phyloP scores from a whole-genome alignment of 2,797 vertebrate genomes.

The Anguilla marmorata region DNA sequence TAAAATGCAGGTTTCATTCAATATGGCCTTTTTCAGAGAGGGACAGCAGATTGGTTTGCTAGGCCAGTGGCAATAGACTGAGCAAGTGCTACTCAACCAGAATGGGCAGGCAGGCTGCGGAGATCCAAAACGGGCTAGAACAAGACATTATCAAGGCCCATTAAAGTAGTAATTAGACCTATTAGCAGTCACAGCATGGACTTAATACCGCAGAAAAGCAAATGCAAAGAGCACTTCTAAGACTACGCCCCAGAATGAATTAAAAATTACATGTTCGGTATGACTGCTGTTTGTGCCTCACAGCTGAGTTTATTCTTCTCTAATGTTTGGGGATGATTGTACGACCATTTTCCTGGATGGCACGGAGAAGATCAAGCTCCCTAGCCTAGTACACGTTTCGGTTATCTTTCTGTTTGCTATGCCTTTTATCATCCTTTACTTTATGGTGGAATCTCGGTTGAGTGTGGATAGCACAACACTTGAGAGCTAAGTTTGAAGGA shows the following conservation, averaged over 20 bases:
- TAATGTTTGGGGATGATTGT: conserved; percentile 19
- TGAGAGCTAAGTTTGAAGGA: not conserved
- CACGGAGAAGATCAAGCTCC: not conserved
- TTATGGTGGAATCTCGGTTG: not conserved
- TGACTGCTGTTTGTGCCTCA: not conserved
- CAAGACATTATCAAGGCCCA: conserved; percentile 26
- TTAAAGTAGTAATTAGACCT: conserved; percentile 44
- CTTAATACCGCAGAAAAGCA: conserved; percentile 49
- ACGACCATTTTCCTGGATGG: not conserved
- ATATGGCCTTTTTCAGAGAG: not conserved
- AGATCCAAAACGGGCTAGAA: conserved; percentile 3
- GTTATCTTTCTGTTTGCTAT: not conserved
- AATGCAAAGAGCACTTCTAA: conserved; percentile 40
- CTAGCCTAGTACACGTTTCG: not conserved
- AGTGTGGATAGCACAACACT: not conserved
- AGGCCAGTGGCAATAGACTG: not conserved
- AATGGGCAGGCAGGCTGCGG: conserved; percentile 26
- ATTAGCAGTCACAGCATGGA: conserved; percentile 44
- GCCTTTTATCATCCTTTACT: not conserved
- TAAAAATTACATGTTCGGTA: conserved; percentile 46
- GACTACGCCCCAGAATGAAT: conserved; percentile 45
- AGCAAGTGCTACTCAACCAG: conserved; percentile 27
- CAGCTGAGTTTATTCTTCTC: conserved; percentile 9
- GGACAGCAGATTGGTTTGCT: not conserved
- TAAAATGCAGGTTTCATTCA: conserved; percentile 37